Evolutionary conservation across 2,113 vertebrate genomes (phyloP).

Genomic region (Rhombomys opimus): DNA sequence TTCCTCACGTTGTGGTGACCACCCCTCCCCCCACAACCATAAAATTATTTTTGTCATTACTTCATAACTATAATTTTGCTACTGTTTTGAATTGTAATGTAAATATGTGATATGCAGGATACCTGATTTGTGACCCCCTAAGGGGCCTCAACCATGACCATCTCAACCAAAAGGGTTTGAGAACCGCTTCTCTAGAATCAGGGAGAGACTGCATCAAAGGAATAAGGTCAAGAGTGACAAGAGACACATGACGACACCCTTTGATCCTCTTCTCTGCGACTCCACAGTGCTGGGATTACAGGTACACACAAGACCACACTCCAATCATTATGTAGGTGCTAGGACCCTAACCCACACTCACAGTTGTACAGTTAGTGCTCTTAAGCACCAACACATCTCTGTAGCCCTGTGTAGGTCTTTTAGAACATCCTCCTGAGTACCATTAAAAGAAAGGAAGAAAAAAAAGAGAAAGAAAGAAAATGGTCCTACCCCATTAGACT

Average conservation of each 20-base stretch:
- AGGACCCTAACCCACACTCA: too few relatives aligned
- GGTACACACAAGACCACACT: background rate
- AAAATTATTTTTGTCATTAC: background rate
- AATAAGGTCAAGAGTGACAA: background rate
- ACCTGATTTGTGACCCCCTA: background rate
- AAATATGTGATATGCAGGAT: background rate
- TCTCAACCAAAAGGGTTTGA: background rate
- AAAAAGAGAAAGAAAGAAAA: background rate
- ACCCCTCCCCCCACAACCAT: background rate
- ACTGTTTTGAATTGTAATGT: background rate
- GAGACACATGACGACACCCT: background rate
- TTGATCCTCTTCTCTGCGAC: background rate
- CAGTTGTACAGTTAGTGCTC: background rate
- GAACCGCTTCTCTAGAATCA: background rate
- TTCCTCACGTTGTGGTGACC: background rate
- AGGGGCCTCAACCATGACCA: background rate
- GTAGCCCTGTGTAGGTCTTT: background rate
- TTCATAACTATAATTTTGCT: background rate
- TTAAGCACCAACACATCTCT: background rate
- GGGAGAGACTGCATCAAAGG: background rate
- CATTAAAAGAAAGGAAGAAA: background rate
- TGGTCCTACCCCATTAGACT: background rate
- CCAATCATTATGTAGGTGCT: background rate
- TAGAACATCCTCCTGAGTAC: slow-evolving; percentile 5
- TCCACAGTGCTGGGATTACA: background rate